Base-by-base conservation (phyloP, 2,888 invertebrate genomes). In the Eupithecia pulchellata region DNA sequence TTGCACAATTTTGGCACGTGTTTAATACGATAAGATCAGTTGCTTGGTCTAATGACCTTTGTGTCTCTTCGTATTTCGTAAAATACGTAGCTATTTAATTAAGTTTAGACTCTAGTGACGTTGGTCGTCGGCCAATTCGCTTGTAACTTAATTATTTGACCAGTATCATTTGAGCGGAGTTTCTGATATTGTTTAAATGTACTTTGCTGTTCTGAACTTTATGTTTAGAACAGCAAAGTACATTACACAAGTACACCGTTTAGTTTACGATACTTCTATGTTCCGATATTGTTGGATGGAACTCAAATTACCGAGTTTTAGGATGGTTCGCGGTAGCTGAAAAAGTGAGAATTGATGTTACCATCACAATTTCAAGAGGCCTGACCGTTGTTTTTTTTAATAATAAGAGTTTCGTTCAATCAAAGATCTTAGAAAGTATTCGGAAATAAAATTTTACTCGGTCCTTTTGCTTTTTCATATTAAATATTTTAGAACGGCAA, bases 1-100 rank as follows among this genome's bases (percentile, higher is more conserved):
- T 74, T 72, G 66, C 74, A 60, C 73, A 72, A 78, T 75, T 79
- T 79, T 78, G 78, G 79, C 79, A 78, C 75, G 77, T 77, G 77
- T 76, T 78, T 75, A 66, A 63, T 66, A 57, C 69, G 78, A 77
- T 79, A 78, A 72, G 78, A 77, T 79, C 78, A 55, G 74, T 72
- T 68, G 69, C 71, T 73, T 70, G 69, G 71, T 74, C 71, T 76
- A 76, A 77, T 74, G 77, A 77, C 75, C 75, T 76, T 75, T 77
- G 75, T 74, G 68, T 52, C 52, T 73, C 73, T 30, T 73, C 69
- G 70, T 73, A 27, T 69, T 75, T 76, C 57, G 61, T 62, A 57
- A 74, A 77, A 74, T 72, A 69, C 68, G 64, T 68, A 68, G 25
- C 27, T 68, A 70, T 74, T 75, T 73, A 73, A 73, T 71, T 74